Evolutionary conservation across 2,888 invertebrate species (phyloP), one percentile per base, ranked within the genome.

Genomic region (Dryococelus australis): DNA sequence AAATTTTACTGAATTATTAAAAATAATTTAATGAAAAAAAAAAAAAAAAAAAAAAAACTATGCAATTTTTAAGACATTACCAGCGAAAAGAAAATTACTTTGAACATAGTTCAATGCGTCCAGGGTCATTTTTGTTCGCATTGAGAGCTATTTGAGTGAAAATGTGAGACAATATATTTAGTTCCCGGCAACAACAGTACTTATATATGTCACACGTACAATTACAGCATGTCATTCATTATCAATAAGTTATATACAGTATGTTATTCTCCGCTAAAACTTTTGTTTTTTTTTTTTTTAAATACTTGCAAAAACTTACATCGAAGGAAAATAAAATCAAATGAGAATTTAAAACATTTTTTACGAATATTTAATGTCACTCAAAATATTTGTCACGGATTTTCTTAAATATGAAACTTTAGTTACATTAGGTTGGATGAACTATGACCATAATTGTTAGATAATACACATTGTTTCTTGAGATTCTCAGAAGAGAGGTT

Each of bases 191-290:
- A 83, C 20, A 65, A 24, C 8, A 65, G 65, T 65, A 47, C 47
- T 10, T 65, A 24, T 13, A 13, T 83, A 10, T 83, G 35, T 83
- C 86, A 84, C 86, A 65, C 86, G 51, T 86, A 84, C 65, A 86
- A 53, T 84, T 83, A 83, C 81, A 86, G 81, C 28, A 86, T 27
- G 16, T 86, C 28, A 28, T 79, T 79, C 83, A 86, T 86, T 51
- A 65, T 24, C 65, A 16, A 65, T 24, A 65, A 65, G 65, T 65
- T 65, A 65, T 65, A 9, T 65, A 65, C 65, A 65, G 65, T 65
- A 16, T 24, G 65, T 65, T 65, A 65, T n/a, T 65, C 65, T 16
- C 65, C n/a, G 65, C 65, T 65, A 65, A 65, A n/a, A 65, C 65
- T 9, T 65, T 65, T 65, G 65, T 20, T 65, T 65, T 20, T 65